These are phyloP conservation scores for Oryzias woworae DNA, from an alignment of 2,113 vertebrate genomes.

Conservation along the genomic window DNA sequence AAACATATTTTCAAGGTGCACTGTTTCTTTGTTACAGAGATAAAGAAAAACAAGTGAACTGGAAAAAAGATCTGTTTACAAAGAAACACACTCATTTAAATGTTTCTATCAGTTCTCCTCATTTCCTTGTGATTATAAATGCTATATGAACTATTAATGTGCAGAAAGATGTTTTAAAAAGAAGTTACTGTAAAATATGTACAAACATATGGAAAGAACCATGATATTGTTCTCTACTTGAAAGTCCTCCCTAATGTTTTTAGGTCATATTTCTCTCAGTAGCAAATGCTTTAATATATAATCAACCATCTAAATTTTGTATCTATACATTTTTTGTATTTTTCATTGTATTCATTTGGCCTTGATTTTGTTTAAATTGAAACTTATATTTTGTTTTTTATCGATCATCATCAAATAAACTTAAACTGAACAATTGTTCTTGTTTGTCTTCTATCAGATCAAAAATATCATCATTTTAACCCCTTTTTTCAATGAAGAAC, in stretches of 20 bases:
- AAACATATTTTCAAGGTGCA: slow-evolving; percentile 65
- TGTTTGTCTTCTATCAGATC: not conserved
- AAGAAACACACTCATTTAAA: slow-evolving; percentile 72
- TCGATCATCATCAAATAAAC: slow-evolving; percentile 79
- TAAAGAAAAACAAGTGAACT: slow-evolving; percentile 51
- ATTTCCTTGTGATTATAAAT: slow-evolving; percentile 70
- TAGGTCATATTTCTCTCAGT: slow-evolving; percentile 75
- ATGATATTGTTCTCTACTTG: slow-evolving; percentile 79
- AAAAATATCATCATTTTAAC: too few relatives aligned
- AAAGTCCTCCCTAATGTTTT: slow-evolving; percentile 78
- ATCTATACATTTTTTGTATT: slow-evolving; percentile 76
- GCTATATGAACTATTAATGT: slow-evolving; percentile 72
- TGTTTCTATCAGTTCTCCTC: slow-evolving; percentile 70
- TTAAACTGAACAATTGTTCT: slow-evolving; percentile 64
- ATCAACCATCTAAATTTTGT: slow-evolving; percentile 74
- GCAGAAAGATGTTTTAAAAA: slow-evolving; percentile 77
- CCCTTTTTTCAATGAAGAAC: too few relatives aligned
- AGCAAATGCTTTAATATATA: slow-evolving; percentile 76
- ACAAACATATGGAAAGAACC: slow-evolving; percentile 73
- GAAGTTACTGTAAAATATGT: slow-evolving; percentile 79
- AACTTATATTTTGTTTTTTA: slow-evolving; percentile 79
- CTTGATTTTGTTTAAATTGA: slow-evolving; percentile 71
- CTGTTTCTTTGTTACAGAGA: slow-evolving; percentile 67
- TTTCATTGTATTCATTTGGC: slow-evolving; percentile 72
- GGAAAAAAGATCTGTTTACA: slow-evolving; percentile 73